Base-by-base conservation (phyloP, 2,797 vertebrate genomes). In the Pristis pectinata region DNA sequence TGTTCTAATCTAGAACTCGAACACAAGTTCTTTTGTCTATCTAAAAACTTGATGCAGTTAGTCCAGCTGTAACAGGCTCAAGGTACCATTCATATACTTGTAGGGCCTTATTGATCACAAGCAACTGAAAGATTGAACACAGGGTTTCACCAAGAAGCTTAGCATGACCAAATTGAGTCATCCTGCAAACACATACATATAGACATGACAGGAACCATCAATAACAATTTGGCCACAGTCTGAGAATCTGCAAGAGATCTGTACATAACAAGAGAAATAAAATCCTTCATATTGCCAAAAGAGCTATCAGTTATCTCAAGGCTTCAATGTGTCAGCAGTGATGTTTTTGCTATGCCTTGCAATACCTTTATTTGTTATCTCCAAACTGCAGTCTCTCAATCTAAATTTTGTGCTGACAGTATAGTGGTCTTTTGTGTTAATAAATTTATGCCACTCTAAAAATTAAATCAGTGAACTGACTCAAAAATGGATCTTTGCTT, bases 21-120 rank as follows among this genome's bases (percentile, higher is more conserved):
- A 95, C 96, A 96, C 95, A 96, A 97, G 94, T 96, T 96, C 95
- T 95, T 97, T 96, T 96, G 95, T 95, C 96, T 95, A 64, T 95
- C n/a, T 94, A 96, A 96, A 96, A 96, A 95, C 93, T 83, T 96
- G 93, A 95, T 96, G 95, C 95, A 96, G 95, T 95, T 95, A 97
- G 97, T 96, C 92, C 96, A 67, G n/a, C 59, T 92, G 87, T 92
- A 59, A 92, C 34, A 67, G 24, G n/a, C 61, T 93, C 41, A 19
- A 61, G 4, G 44, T 27, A 67, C 61, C 13, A 24, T 87, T 87
- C 59, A 87, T 41, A 44, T 44, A 91, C 44, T 44, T 13, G 22
- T 41, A 41, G 27, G 37, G 64, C 91, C 61, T 92, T 93, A 61
- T 64, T 70, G 67, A 92, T 93, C 61, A 93, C 64, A 72, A 70